Evolutionary conservation across 53 echinoderm and acorn worm species (phyloP).

Genomic region (Paelopatides confundens): DNA sequence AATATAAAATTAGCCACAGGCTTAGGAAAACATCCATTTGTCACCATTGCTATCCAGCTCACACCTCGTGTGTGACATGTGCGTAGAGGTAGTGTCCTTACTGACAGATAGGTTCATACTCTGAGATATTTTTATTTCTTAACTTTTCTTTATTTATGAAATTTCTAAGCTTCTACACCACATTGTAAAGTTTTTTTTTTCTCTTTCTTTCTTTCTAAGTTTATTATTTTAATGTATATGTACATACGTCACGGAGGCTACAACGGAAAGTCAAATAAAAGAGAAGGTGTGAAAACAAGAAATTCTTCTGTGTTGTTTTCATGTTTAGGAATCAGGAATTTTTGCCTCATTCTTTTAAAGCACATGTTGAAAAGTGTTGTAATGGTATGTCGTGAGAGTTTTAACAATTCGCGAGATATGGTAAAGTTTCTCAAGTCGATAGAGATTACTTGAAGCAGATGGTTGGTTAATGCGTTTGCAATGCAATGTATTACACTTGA

Average conservation of each 20-base stretch:
- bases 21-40: conserved; percentile 1
- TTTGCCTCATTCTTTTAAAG: background rate
- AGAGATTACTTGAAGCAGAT: too few species aligned
- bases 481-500: too few species aligned
- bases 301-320: background rate
- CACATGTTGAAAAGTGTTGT: too few species aligned
- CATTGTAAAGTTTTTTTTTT: conserved; percentile 24
- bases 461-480: too few species aligned
- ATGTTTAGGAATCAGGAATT: background rate
- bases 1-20: conserved; percentile 23
- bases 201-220: background rate
- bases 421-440: too few species aligned
- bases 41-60: background rate
- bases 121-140: background rate
- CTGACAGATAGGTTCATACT: conserved; percentile 33
- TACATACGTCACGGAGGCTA: conserved; percentile 36
- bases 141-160: background rate
- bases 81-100: background rate
- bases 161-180: conserved; percentile 13
- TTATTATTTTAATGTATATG: conserved; percentile 39
- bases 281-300: conserved; percentile 20
- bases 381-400: too few species aligned
- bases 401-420: too few species aligned
- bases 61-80: background rate
- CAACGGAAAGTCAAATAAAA: conserved; percentile 26